These are phyloP conservation scores for Calliopsis andreniformis DNA, from an alignment of 1,140 invertebrate genomes.

Conservation along the genomic window DNA sequence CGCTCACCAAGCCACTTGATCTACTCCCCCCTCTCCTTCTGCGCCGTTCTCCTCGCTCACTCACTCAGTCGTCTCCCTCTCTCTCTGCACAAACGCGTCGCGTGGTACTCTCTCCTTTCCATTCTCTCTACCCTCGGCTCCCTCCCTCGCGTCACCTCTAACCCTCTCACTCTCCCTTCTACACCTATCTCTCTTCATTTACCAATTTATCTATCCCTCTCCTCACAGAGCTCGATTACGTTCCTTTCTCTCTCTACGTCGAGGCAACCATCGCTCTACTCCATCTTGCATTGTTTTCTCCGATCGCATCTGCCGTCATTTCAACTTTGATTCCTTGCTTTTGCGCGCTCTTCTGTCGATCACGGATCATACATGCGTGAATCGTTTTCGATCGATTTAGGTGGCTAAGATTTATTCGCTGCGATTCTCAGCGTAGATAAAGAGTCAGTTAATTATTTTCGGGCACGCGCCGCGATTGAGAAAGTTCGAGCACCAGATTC, in stretches of 20 bases:
- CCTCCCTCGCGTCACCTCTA: neutral
- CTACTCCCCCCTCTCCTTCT: constrained; percentile 8
- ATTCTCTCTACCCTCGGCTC: neutral
- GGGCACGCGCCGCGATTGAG: neutral
- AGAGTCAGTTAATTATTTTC: neutral
- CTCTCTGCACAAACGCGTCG: too few species aligned
- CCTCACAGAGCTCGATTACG: constrained; percentile 10
- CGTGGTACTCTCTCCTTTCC: constrained; percentile 54
- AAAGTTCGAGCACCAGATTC: too few species aligned
- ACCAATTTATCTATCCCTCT: neutral
- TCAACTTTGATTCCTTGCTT: neutral
- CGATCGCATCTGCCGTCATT: neutral
- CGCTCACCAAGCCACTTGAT: constrained; percentile 39
- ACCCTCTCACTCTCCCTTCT: too few species aligned
- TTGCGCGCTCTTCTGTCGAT: neutral
- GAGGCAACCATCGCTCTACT: neutral
- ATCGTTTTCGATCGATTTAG: neutral
- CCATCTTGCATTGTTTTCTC: constrained; percentile 19
- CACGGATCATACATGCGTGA: neutral
- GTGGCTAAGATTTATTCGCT: neutral
- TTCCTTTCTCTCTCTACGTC: constrained; percentile 15
- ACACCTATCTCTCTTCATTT: too few species aligned
- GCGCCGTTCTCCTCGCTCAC: constrained; percentile 21
- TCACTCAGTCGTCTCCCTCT: neutral
- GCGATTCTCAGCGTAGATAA: neutral